Base-by-base conservation (phyloP, 2,888 invertebrate genomes). In the Caenorhabditis sp. region DNA sequence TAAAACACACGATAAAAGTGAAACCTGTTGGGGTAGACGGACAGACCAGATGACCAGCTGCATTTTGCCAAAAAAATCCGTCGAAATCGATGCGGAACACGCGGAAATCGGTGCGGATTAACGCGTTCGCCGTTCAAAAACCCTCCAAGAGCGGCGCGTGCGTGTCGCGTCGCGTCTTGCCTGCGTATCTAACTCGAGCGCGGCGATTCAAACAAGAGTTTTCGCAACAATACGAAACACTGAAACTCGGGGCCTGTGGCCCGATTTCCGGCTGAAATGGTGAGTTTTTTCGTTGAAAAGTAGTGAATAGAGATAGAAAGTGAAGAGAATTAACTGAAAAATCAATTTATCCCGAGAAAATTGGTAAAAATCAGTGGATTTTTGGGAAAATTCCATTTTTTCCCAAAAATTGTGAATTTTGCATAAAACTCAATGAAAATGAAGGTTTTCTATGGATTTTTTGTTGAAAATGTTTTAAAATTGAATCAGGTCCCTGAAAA, bases 141-240 rank as follows among this genome's bases (percentile, higher is more conserved):
- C n/a, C n/a, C n/a, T n/a, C n/a, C n/a, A n/a, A n/a, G n/a, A n/a
- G n/a, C n/a, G n/a, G n/a, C n/a, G n/a, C n/a, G n/a, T n/a, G n/a
- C 15, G 80, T 79, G 60, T 61, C 20, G 79, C 74, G 68, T 37
- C 62, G 68, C 40, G 8, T 20, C 69, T 60, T 47, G 37, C 74
- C 58, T 74, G 74, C 69, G 8, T 3, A 60, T 69, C 80, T 65
- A 44, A 80, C 58, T 56, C 18, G 40, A 26, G 20, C 32, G 80
- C 74, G 80, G 72, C 47, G 20, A 37, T 70, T 80, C 51, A 51
- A 80, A 80, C n/a, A 0, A 15, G 13, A 55, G 18, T 56, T 69
- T 37, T 40, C 55, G 47, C 47, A 47, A 9, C n/a, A 32, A 6
- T 32, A 32, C 18, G 47, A 47, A 47, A 18, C n/a, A 2, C 20